Conservation (phyloP, 2,797 vertebrate genomes). For the Podarcis lilfordi region DNA sequence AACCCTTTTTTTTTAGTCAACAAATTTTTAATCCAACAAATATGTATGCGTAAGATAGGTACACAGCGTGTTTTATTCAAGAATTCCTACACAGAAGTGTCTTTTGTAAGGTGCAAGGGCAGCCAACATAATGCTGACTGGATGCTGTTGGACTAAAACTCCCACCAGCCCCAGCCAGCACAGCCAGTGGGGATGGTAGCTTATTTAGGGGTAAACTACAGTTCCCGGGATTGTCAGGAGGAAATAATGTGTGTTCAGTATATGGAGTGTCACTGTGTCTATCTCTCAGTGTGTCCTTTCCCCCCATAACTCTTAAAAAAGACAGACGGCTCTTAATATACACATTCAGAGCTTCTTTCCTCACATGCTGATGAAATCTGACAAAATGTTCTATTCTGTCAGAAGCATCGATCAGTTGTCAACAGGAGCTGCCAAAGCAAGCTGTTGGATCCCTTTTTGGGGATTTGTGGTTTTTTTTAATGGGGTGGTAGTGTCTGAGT, state of each 20-base stretch:
- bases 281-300: background rate
- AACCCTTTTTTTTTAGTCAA: background rate
- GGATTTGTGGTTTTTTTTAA: background rate
- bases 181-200: too few relatives aligned
- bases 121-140: too few relatives aligned
- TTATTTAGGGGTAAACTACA: too few relatives aligned
- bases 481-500: background rate
- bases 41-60: background rate
- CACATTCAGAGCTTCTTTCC: background rate
- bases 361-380: background rate
- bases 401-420: background rate
- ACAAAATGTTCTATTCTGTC: conserved; percentile 4
- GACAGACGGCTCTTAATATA: background rate
- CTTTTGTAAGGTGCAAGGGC: background rate
- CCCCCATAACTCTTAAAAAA: background rate
- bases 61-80: background rate
- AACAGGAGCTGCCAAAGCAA: background rate
- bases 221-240: too few relatives aligned
- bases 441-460: background rate
- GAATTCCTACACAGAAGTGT: background rate
- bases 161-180: too few relatives aligned
- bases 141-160: too few relatives aligned
- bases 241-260: too few relatives aligned
- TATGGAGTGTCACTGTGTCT: too few relatives aligned
- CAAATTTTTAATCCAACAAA: background rate